Evolutionary conservation across 2,113 vertebrate genomes (phyloP).

Genomic region (Manacus vitellinus): DNA sequence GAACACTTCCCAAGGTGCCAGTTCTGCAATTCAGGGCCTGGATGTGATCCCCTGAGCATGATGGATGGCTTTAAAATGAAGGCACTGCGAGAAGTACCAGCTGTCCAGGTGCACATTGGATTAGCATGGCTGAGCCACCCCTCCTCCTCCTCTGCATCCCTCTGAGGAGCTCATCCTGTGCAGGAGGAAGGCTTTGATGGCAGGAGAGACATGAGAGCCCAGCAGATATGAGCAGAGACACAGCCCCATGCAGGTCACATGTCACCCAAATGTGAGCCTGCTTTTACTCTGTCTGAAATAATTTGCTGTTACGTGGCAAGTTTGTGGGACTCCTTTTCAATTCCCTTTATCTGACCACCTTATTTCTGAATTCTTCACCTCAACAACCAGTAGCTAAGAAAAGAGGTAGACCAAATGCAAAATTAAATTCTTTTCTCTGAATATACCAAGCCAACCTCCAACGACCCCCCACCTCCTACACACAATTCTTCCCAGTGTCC

Average conservation of each 20-base stretch:
- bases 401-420: background rate
- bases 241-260: accelerated
- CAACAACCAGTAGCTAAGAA: background rate
- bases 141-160: background rate
- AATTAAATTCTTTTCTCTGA: background rate
- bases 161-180: background rate
- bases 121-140: slow-evolving; percentile 59
- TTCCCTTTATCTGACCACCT: background rate
- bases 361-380: background rate
- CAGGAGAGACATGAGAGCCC: background rate
- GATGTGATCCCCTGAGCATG: slow-evolving; percentile 34
- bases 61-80: slow-evolving; percentile 72
- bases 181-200: background rate
- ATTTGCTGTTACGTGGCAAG: background rate
- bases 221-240: background rate
- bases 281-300: accelerated
- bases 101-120: slow-evolving; percentile 60
- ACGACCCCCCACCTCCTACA: accelerated
- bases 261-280: background rate
- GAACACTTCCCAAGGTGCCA: slow-evolving; percentile 70
- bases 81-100: slow-evolving; percentile 36
- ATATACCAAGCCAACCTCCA: background rate
- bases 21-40: slow-evolving; percentile 51
- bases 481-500: background rate
- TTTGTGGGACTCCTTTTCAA: background rate